phyloP scores from a whole-genome alignment of 2,888 invertebrate genomes.

The Tipula helvola region DNA sequence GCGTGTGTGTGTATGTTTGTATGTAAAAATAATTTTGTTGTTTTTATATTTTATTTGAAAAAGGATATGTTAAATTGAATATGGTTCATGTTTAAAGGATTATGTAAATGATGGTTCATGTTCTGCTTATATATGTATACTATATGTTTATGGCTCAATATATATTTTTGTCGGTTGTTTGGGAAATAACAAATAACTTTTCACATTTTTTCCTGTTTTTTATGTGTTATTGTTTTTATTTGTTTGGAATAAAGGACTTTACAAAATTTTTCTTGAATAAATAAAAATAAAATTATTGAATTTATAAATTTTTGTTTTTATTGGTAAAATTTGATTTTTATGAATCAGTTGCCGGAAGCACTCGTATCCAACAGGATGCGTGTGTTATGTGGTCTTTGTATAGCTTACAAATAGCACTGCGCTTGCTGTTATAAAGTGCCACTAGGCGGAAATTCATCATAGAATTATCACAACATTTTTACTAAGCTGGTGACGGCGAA shows the following conservation, averaged over 20 bases:
- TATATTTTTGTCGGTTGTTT: neutral
- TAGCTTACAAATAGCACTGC: too few relatives aligned
- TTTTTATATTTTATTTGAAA: neutral
- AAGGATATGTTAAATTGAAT: conserved; percentile 4
- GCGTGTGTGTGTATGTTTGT: neutral
- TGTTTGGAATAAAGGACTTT: neutral
- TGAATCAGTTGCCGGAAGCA: neutral
- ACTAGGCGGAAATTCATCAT: too few relatives aligned
- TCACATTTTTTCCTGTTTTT: neutral
- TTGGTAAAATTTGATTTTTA: neutral
- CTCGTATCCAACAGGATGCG: neutral
- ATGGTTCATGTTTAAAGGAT: neutral
- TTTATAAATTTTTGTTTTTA: neutral
- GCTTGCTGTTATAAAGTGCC: too few relatives aligned
- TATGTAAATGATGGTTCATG: neutral
- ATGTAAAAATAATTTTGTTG: neutral
- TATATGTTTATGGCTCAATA: neutral
- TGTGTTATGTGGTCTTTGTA: neutral
- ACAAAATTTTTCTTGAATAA: neutral
- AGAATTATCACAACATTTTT: too few relatives aligned
- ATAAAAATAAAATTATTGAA: neutral
- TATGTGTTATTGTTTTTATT: neutral
- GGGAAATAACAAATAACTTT: neutral
- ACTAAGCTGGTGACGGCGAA: too few relatives aligned
- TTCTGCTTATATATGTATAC: neutral